Conservation (phyloP, 2,797 vertebrate species). For the Oreochromis grahami region DNA sequence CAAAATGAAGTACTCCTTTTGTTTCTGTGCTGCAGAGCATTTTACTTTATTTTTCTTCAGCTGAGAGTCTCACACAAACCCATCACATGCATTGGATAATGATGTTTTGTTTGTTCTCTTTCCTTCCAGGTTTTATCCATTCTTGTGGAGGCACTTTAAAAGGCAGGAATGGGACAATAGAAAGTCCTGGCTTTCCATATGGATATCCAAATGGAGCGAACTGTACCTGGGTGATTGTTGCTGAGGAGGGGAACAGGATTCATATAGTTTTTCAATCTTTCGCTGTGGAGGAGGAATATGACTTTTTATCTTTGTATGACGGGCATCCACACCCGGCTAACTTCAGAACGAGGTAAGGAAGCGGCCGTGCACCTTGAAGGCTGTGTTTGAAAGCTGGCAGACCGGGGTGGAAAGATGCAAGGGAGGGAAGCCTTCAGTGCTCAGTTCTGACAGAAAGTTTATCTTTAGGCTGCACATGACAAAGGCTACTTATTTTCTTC, state of each 20-base stretch:
- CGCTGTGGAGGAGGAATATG: conserved; percentile 98
- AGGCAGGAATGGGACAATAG: conserved; percentile 96
- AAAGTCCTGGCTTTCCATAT: conserved; percentile 97
- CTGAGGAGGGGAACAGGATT: conserved; percentile 94
- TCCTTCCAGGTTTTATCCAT: conserved; percentile 90
- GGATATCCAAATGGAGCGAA: conserved; percentile 99
- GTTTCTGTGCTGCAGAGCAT: background rate
- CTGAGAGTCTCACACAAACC: background rate
- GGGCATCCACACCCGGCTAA: conserved; percentile 95
- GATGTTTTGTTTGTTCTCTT: conserved; percentile 18
- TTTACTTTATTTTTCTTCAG: background rate
- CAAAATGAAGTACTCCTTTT: background rate
- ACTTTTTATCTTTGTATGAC: conserved; percentile 98
- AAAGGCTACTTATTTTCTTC: conserved; percentile 27
- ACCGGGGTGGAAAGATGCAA: background rate
- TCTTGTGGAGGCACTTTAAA: conserved; percentile 98
- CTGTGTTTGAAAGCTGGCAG: conserved; percentile 16
- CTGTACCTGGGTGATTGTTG: conserved; percentile 98
- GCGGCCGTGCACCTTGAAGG: conserved; percentile 12
- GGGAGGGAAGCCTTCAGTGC: conserved; percentile 16
- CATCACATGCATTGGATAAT: background rate
- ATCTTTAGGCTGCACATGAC: conserved; percentile 46
- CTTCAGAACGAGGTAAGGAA: conserved; percentile 91
- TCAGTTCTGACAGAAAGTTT: conserved; percentile 21
- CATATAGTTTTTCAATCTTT: conserved; percentile 99